These are phyloP conservation scores for Cataglyphis albicans DNA, from an alignment of 2,888 invertebrate species.

Conservation along the genomic window DNA sequence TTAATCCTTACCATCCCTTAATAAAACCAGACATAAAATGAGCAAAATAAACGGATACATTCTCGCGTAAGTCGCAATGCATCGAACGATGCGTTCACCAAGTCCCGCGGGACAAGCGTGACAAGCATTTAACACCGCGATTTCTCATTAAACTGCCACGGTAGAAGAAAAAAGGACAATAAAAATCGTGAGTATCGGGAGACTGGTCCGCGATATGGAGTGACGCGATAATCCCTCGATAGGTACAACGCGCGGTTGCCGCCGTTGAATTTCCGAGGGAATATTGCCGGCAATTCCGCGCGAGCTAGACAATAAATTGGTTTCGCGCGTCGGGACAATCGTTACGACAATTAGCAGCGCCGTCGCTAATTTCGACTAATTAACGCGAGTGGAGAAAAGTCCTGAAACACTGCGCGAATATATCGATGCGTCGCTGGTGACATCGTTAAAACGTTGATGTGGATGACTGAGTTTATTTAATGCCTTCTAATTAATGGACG, in stretches of 20 bases:
- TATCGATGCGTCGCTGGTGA: slow-evolving; percentile 69
- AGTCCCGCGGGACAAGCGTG: slow-evolving; percentile 58
- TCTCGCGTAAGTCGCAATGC: neutral
- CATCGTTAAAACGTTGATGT: slow-evolving; percentile 68
- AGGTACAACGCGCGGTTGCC: slow-evolving; percentile 25
- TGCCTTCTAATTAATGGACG: slow-evolving; percentile 72
- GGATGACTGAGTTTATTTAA: slow-evolving; percentile 70
- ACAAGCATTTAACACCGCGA: slow-evolving; percentile 64
- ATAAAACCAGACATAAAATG: neutral
- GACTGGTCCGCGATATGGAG: slow-evolving; percentile 34
- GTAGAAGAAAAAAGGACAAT: slow-evolving; percentile 35
- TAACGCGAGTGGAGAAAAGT: slow-evolving; percentile 68
- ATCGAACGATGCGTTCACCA: neutral
- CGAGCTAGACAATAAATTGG: slow-evolving; percentile 74
- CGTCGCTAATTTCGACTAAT: slow-evolving; percentile 75
- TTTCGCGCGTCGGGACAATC: slow-evolving; percentile 75
- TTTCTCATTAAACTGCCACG: slow-evolving; percentile 44
- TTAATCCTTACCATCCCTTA: neutral
- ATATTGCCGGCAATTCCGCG: slow-evolving; percentile 45
- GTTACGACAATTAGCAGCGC: slow-evolving; percentile 71
- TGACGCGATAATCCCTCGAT: slow-evolving; percentile 31
- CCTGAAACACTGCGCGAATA: slow-evolving; percentile 58
- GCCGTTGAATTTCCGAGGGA: slow-evolving; percentile 49
- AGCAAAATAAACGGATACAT: slow-evolving; percentile 4
- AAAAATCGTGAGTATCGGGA: slow-evolving; percentile 45